Evolutionary conservation across 2,888 invertebrate genomes (phyloP), one percentile per base, ranked within the genome.

Genomic region (Lamellibrachia satsuma): DNA sequence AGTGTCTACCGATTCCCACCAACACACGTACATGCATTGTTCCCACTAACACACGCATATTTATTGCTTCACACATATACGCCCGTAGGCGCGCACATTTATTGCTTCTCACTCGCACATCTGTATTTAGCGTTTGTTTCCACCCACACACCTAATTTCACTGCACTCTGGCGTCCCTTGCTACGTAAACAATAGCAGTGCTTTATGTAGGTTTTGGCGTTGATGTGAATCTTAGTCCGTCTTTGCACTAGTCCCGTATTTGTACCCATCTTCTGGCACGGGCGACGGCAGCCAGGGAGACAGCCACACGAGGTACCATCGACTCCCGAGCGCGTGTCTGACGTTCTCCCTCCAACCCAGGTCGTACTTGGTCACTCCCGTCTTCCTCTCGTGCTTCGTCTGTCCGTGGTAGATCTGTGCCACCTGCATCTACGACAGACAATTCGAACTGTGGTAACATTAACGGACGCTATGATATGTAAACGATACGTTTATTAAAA

Each of bases 281-380:
- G 97, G 97, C 94, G 98, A 99, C n/a, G 97, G 95, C 90, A 98
- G 96, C 96, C 98, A 98, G 11, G 99, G 98, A 92, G 97, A 97
- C 92, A 98, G 94, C 98, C 98, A 98, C 22, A 98, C 97, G 91
- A 98, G 96, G 95, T 98, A 97, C 98, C 98, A 98, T 93, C 97
- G 97, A 27, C 97, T 96, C 7, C 99, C 99, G 95, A 99, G 97
- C 7, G 98, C 97, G 96, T 98, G 97, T 93, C 97, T 97, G 52
- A 98, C 94, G 97, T 98, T 99, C 92, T 97, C 96, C 94, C 97
- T 97, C 97, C 97, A 97, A 11, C 98, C 98, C 92, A 97, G 97
- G 97, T 98, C 97, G 96, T 98, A 98, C n/a, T 97, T 97, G 92
- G 96, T 97, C 91, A 97, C 97, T 11, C 97, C 97, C 93, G 97